Base-by-base conservation (phyloP, 2,113 vertebrate species). In the Pterocles orientalis region DNA sequence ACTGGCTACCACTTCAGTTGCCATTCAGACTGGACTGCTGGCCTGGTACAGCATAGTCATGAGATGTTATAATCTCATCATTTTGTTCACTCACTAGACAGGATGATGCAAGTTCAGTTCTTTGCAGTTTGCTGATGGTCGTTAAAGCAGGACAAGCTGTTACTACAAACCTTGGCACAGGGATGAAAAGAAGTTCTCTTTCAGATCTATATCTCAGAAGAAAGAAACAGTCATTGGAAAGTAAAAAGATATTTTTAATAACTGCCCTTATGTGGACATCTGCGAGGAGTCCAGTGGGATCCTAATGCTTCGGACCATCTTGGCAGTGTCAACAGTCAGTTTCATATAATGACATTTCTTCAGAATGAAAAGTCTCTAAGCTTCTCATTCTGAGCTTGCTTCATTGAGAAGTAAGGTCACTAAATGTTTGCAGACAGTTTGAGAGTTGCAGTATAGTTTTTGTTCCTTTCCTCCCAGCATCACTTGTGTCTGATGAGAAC, bases 21-120 rank as follows among this genome's bases (percentile, higher is more conserved):
- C 64, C 56, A 5, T 62, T 75, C 33, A 41, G 28, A 51, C 58
- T 80, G 12, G 24, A 14, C 20, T 73, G 69, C 65, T 89, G 90
- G 61, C 45, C 7, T 1, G 0, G 0, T 26, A 33, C 26, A 2
- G 2, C 23, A 1, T 56, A 25, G 54, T 71, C 64, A 14, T 70
- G 72, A 81, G 86, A 41, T 41, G 25, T 68, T 82, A 18, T 70
- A 76, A 68, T 82, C 65, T 78, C 73, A 28, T 85, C 0, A 45
- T 45, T 82, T 85, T 71, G 51, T 85, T 90, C 61, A 50, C 57
- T 93, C 57, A 79, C 26, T 34, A 48, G 68, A 12, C 36, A 51
- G 76, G 58, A 58, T 90, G 72, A 69, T 91, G 81, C 34, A 58
- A 81, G 69, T 60, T 86, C 47, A 56, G 69, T 82, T 77, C 82